Base-by-base conservation (phyloP, 1,140 invertebrate species). In the Armadillidium nasatum region DNA sequence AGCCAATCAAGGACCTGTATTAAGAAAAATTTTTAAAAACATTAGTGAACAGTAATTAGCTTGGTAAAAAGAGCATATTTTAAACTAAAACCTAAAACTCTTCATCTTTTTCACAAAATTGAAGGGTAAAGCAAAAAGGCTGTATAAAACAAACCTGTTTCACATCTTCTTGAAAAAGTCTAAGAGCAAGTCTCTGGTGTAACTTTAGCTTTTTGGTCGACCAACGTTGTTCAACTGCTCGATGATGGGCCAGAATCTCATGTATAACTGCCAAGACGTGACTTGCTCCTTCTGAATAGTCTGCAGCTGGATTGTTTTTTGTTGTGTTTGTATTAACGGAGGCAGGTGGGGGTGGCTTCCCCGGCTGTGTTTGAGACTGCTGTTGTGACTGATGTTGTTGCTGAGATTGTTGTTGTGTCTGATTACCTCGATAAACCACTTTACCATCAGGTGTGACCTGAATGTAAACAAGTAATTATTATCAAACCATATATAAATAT, bases 1-100 rank as follows among this genome's bases (percentile, higher is more conserved):
- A 99, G 84, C 97, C 97, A 99, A 82, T 98, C 95, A 71, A 99
- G 86, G 45, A 99, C 96, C 91, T 93, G 82, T 46, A 33, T 33
- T 33, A 33, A 33, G 33, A 33, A 6, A 33, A 33, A 33, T 6
- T 33, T 33, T 33, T 3, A 6, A 6, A 33, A 33, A 33, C 33
- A 3, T 33, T 33, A 3, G 1, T 33, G 33, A 33, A 33, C 6
- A 33, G 33, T 33, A 6, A 33, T 33, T 33, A 33, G 2, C 33
- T 33, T 33, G 33, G 33, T 33, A 33, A 33, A 33, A 33, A 6
- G 33, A 33, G 6, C 33, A 33, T 33, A 33, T 33, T 33, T 33
- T 6, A 33, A 33, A 33, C n/a, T n/a, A n/a, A n/a, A n/a, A n/a
- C n/a, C n/a, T n/a, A n/a, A n/a, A n/a, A n/a, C n/a, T n/a, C n/a